phyloP scores from a whole-genome alignment of 2,888 invertebrate genomes.

The Plebejus argus region DNA sequence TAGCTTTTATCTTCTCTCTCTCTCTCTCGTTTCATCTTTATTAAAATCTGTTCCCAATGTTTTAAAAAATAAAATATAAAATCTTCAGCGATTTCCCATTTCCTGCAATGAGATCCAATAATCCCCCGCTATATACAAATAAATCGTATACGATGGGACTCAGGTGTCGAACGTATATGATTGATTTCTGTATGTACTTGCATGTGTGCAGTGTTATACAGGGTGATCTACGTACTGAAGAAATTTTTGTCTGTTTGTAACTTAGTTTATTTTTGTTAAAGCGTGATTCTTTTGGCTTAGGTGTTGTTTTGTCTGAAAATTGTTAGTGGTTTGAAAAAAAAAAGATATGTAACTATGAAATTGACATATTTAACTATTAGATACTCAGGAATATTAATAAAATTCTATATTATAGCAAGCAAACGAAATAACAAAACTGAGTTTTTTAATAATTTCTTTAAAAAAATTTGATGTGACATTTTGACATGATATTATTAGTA shows the following conservation, averaged over 20 bases:
- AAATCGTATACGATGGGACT: conserved; percentile 41
- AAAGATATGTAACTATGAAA: too few species aligned
- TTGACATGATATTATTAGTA: too few species aligned
- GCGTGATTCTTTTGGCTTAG: not conserved
- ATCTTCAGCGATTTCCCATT: not conserved
- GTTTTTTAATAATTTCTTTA: too few species aligned
- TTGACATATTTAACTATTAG: too few species aligned
- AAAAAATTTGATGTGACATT: too few species aligned
- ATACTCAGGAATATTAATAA: too few species aligned
- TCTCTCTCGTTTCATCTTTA: too few species aligned
- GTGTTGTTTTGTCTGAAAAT: too few species aligned
- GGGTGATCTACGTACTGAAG: not conserved
- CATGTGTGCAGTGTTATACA: conserved; percentile 50
- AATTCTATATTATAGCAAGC: too few species aligned
- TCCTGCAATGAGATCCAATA: conserved; percentile 5
- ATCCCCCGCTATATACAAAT: not conserved
- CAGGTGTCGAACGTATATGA: conserved; percentile 67
- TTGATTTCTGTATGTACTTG: conserved; percentile 61
- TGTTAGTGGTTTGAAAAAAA: too few species aligned
- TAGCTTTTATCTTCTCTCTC: too few species aligned
- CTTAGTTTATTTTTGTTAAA: not conserved
- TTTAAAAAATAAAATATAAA: not conserved
- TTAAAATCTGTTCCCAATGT: not conserved
- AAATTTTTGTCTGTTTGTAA: not conserved
- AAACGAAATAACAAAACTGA: too few species aligned